Base-by-base conservation (phyloP, 2,888 invertebrate species). In the Drosophila neonasuta region DNA sequence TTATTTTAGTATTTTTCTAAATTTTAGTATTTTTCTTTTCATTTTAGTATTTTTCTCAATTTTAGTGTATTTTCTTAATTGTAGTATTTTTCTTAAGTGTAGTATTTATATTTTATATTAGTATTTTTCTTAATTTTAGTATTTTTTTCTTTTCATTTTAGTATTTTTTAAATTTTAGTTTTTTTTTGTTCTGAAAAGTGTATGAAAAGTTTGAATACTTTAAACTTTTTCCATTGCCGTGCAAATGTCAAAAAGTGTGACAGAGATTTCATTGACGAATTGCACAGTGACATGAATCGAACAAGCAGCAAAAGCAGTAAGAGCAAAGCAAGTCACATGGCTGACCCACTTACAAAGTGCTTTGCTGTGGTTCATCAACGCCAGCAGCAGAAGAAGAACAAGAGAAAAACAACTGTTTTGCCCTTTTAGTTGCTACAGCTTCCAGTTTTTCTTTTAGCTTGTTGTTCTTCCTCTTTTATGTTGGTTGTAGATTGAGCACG, bases 181-280 rank as follows among this genome's bases (percentile, higher is more conserved):
- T 15, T 15, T 15, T 15, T 15, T 1, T 15, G 15, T 15, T 15
- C 15, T 1, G 15, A 15, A 15, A 24, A 24, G 32, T 32, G 32
- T 32, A 10, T 32, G 32, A 10, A 1, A 10, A 32, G 10, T 10
- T 41, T 13, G 39, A 41, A 8, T 15, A 6, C 8, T 15, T 7
- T 39, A 32, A 24, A 24, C 34, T 34, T 11, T 36, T 36, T 36
- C n/a, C 5, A 2, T 36, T 36, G 11, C 11, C 73, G 83, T 74
- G 74, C 71, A 77, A 79, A 76, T 77, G 80, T 69, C 84, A 76
- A 74, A 85, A 85, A 77, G 71, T 79, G 74, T 77, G 85, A 74
- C 85, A 80, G 63, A 66, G 62, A 63, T 68, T 77, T 67, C 57
- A 61, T 46, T 68, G 69, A 71, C 62, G 72, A 74, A 78, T 66